Base-by-base conservation (phyloP, 2,113 vertebrate genomes). In the Brevimyrus niger region DNA sequence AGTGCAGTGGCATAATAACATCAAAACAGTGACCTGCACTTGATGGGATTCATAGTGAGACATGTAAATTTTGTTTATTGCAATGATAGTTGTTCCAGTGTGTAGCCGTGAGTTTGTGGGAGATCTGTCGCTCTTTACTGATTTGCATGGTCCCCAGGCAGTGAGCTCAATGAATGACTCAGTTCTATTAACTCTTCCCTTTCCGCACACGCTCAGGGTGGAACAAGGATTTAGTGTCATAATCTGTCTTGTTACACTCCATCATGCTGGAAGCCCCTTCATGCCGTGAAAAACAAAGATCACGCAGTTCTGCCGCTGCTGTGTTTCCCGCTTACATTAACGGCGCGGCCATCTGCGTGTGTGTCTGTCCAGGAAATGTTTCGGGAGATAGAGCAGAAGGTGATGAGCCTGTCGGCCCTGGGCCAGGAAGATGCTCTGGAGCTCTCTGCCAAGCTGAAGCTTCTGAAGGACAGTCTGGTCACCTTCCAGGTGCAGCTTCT, bases 321-420 rank as follows among this genome's bases (percentile, higher is more conserved):
- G 69, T 76, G 27, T 31, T 38, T 76, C 69, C 38, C 17, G 69
- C 27, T 31, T 38, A 76, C 31, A 10, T 35, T 27, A 35, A 15
- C n/a, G 27, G 21, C 47, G 7, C 15, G 6, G 51, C n/a, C 27
- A 38, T 89, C 9, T 87, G 85, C 86, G 35, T 89, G 55, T 88
- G 47, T 89, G 73, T 88, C 51, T 89, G 13, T 91, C 1, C 92
- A 98, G 98, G 95, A 95, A 73, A 96, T 95, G 95, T 95, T 98
- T 90, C 94, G 95, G 90, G 97, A 99, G 93, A 96, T 98, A 46
- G 97, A 99, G 93, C 95, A 95, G 93, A 97, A 96, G 90, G 94
- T 98, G 0, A 89, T 91, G 88, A 91, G 87, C 86, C 91, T 98
- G 86, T 90, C 96, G 42, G 93, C 94, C 44, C 46, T 89, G 42